Conservation (phyloP, 1,140 invertebrate genomes). For the Eumeta japonica region DNA sequence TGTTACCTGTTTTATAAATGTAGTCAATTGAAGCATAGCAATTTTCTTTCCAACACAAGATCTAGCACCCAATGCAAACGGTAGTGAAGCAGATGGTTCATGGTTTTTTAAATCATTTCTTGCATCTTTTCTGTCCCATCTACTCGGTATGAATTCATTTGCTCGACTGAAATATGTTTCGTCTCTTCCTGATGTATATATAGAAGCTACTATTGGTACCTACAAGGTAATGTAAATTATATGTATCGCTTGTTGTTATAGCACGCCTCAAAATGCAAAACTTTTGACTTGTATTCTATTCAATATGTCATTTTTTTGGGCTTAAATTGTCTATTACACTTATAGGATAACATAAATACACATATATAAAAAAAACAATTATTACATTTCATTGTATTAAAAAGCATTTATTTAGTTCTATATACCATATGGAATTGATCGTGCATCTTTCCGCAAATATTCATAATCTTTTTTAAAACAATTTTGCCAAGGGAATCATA, state of each 20-base stretch:
- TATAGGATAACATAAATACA: no score
- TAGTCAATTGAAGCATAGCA: constrained; percentile 71
- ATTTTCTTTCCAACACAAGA: constrained; percentile 81
- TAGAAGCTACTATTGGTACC: constrained; percentile 76
- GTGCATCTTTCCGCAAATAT: no score
- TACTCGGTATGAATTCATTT: constrained; percentile 69
- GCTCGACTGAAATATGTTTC: constrained; percentile 68
- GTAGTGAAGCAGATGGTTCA: constrained; percentile 70
- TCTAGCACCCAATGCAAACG: constrained; percentile 78
- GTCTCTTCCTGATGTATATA: constrained; percentile 78
- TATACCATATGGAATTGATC: no score
- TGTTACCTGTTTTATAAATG: constrained; percentile 66
- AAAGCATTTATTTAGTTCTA: constrained; percentile 21
- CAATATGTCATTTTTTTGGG: neutral
- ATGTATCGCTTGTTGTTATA: constrained; percentile 1
- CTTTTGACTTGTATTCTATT: neutral
- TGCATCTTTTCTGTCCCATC: constrained; percentile 67
- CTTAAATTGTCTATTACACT: neutral
- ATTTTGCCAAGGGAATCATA: no score
- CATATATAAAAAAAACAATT: no score
- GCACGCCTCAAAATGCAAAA: neutral
- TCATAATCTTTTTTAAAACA: no score
- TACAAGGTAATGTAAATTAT: constrained; percentile 39
- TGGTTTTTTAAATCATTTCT: constrained; percentile 37
- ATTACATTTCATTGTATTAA: no score